Evolutionary conservation across 2,888 invertebrate genomes (phyloP).

Genomic region (Blera fallax): DNA sequence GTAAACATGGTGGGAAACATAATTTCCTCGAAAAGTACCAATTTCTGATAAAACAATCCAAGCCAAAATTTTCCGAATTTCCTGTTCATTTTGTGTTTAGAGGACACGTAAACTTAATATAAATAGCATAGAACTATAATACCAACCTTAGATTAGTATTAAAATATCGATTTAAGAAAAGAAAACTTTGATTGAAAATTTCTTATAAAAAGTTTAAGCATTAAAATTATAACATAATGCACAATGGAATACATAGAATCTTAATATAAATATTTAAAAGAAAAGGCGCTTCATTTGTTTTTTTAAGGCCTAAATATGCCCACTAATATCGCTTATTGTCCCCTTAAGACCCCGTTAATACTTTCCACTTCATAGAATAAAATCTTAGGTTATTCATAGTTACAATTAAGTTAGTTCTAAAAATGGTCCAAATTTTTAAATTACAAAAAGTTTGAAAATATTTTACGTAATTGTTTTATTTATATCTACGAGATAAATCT

Average conservation of each 20-base stretch:
- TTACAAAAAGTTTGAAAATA: background rate
- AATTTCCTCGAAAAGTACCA: too few relatives aligned
- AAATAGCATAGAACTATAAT: too few relatives aligned
- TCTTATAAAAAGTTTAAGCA: background rate
- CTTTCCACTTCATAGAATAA: too few relatives aligned
- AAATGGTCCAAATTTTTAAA: background rate
- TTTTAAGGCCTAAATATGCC: background rate
- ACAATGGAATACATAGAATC: conserved; percentile 5
- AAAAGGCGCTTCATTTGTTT: background rate
- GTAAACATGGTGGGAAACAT: too few relatives aligned
- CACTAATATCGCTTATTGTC: conserved; percentile 4
- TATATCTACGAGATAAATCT: conserved; percentile 3
- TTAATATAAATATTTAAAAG: background rate
- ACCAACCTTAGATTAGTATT: too few relatives aligned
- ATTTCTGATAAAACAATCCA: too few relatives aligned
- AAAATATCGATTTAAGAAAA: too few relatives aligned
- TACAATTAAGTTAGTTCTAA: background rate
- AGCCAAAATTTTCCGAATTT: too few relatives aligned
- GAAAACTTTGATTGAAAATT: too few relatives aligned
- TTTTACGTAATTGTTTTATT: conserved; percentile 8
- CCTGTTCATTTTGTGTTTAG: too few relatives aligned
- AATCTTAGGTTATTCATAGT: background rate
- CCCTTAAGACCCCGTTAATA: background rate
- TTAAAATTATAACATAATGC: background rate
- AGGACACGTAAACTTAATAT: too few relatives aligned